A percentile compares a stretch with the other conserved stretches of the same genome.
phyloP scores from a whole-genome alignment of 2,888 invertebrate genomes.

The Calameuta idolon region DNA sequence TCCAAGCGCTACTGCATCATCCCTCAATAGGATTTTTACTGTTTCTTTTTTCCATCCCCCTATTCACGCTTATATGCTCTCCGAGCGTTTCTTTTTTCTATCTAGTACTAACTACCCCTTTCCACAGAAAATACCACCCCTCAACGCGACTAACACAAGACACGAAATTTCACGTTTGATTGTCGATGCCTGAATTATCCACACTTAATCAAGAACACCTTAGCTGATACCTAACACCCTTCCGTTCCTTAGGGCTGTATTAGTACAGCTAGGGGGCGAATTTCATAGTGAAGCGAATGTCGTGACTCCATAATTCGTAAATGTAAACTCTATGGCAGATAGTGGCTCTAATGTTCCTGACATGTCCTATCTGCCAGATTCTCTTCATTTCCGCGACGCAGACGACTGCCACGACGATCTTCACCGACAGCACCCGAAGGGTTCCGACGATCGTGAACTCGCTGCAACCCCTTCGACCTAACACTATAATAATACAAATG shows the following conservation, averaged over 20 bases:
- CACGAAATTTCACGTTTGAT: background rate
- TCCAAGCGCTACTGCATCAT: slow-evolving; percentile 29
- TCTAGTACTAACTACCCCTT: background rate
- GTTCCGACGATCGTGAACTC: background rate
- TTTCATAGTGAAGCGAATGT: background rate
- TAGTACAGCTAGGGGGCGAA: background rate
- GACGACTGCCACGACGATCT: background rate
- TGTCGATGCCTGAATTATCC: background rate
- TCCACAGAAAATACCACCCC: background rate
- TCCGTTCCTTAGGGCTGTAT: background rate
- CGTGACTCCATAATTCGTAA: slow-evolving; percentile 43
- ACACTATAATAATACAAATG: background rate
- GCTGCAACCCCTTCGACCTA: background rate
- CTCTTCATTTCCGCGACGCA: slow-evolving; percentile 50
- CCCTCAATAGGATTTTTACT: slow-evolving; percentile 28
- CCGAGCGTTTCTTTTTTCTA: background rate
- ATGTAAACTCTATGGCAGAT: slow-evolving; percentile 37
- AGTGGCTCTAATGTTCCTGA: slow-evolving; percentile 48
- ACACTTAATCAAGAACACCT: background rate
- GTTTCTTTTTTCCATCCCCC: slow-evolving; percentile 16
- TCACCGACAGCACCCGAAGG: background rate
- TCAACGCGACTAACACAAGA: background rate
- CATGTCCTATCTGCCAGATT: slow-evolving; percentile 49
- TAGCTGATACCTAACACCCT: background rate
- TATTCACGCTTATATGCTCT: background rate